Percentiles rank a stretch among this genome's conserved stretches.
These are phyloP conservation scores for Lampris incognitus DNA, from an alignment of 2,113 vertebrate genomes.

Conservation along the genomic window DNA sequence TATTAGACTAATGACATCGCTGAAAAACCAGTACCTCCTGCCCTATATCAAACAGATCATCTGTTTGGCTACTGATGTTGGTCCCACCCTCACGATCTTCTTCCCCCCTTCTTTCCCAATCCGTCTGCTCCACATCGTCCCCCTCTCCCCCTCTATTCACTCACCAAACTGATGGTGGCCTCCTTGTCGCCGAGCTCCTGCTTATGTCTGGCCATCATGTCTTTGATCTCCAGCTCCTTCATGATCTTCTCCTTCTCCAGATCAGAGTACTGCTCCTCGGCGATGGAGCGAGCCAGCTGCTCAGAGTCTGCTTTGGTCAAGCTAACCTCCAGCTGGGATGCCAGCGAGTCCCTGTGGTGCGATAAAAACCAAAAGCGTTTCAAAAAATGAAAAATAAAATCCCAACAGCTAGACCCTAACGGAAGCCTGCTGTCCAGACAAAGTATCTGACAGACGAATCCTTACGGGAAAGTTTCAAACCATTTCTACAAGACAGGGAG, in stretches of 20 bases:
- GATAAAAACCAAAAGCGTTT: neutral
- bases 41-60: too few relatives aligned
- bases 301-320: constrained; percentile 95
- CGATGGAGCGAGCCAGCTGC: constrained; percentile 93
- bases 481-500: neutral
- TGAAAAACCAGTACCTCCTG: neutral
- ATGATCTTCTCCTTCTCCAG: constrained; percentile 99
- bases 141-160: constrained; percentile 40
- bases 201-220: constrained; percentile 94
- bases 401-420: neutral
- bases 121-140: neutral
- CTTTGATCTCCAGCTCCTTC: constrained; percentile 97
- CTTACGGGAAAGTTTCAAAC: neutral
- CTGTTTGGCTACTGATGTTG: too few relatives aligned
- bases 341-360: constrained; percentile 88
- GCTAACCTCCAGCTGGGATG: constrained; percentile 91
- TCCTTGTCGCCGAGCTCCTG: constrained; percentile 95
- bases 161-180: constrained; percentile 92
- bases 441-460: neutral
- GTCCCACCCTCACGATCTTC: neutral
- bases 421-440: neutral
- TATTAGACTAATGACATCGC: too few relatives aligned
- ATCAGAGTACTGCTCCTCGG: constrained; percentile 94
- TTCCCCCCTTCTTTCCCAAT: neutral
- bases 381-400: neutral